phyloP scores from a whole-genome alignment of 1,140 invertebrate species.

The Leguminivora glycinivorella region DNA sequence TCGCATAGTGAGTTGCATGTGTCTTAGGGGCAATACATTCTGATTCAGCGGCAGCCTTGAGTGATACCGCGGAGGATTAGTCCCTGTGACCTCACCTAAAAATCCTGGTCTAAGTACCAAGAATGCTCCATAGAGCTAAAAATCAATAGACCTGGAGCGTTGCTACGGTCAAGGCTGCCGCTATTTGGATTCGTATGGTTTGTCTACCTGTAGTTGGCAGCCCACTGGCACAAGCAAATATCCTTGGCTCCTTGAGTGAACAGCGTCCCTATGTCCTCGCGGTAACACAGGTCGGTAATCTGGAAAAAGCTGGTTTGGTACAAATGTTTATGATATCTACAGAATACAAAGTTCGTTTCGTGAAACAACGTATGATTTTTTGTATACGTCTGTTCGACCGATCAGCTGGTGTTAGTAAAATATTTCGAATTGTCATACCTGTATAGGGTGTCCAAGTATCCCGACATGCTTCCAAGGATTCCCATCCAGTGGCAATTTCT shows the following conservation, averaged over 20 bases:
- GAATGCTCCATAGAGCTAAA: no score
- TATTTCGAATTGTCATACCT: constrained; percentile 60
- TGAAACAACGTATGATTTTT: no score
- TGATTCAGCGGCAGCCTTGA: no score
- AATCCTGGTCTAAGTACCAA: no score
- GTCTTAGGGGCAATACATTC: no score
- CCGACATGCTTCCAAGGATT: constrained; percentile 86
- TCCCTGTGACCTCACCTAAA: no score
- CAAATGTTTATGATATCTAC: no score
- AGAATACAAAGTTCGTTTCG: no score
- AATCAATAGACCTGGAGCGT: no score
- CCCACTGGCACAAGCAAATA: constrained; percentile 59
- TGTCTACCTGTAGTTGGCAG: constrained; percentile 58
- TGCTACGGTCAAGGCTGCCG: no score
- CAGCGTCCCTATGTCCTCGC: constrained; percentile 55
- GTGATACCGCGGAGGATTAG: no score
- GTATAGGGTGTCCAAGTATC: constrained; percentile 82
- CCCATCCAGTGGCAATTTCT: constrained; percentile 84
- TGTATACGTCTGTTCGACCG: no score
- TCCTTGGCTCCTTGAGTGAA: constrained; percentile 65
- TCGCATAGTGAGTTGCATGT: neutral
- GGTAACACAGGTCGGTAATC: constrained; percentile 58
- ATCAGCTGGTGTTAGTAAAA: neutral
- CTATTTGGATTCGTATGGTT: neutral
- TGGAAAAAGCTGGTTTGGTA: constrained; percentile 39